A percentile compares a stretch with the other conserved stretches of the same genome.
Evolutionary conservation across 2,797 vertebrate genomes (phyloP).

Genomic region (Hydrophis major): DNA sequence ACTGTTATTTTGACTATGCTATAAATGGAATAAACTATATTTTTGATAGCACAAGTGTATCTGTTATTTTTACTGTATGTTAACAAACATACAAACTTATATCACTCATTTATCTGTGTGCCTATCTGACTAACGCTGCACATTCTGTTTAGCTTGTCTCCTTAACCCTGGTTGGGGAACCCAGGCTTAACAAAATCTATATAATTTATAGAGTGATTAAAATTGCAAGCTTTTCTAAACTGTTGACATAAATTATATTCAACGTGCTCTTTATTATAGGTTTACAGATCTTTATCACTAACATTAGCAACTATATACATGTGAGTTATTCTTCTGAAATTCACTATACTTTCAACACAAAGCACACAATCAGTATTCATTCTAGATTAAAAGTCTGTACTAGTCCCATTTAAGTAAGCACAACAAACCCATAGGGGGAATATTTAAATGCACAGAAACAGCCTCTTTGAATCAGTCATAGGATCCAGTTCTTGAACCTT

Average conservation of each 20-base stretch:
- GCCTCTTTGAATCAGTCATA: background rate
- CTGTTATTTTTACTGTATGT: too few species aligned
- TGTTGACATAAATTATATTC: background rate
- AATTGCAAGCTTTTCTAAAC: background rate
- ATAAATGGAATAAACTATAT: too few species aligned
- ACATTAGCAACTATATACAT: background rate
- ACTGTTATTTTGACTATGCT: too few species aligned
- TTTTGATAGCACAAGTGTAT: too few species aligned
- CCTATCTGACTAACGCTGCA: too few species aligned
- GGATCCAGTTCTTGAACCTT: background rate
- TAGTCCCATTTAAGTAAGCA: background rate
- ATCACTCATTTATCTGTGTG: too few species aligned
- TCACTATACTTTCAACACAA: background rate
- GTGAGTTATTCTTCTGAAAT: background rate
- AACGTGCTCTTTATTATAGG: background rate
- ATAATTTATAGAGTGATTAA: background rate
- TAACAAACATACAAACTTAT: too few species aligned
- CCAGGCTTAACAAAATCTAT: background rate
- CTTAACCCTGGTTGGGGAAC: too few species aligned
- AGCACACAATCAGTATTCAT: background rate
- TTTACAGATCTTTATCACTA: background rate
- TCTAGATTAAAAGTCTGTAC: background rate
- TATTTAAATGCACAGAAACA: background rate
- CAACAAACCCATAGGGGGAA: background rate
- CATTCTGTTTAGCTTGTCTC: too few species aligned